Evolutionary conservation across 2,797 vertebrate species (phyloP), one percentile per base, ranked within the genome.

Genomic region (Acanthornis magna): DNA sequence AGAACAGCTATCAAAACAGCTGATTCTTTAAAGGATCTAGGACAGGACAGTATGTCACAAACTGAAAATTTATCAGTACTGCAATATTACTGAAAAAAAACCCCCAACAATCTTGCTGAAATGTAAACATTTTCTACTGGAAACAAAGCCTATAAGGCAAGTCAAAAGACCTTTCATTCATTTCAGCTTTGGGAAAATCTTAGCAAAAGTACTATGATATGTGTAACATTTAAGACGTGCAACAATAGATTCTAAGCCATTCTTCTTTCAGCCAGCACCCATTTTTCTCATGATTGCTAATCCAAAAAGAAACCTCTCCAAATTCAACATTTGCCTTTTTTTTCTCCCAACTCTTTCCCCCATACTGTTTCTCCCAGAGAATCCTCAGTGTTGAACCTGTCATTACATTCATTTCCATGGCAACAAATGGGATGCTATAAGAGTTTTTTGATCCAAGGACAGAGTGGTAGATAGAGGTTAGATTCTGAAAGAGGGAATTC

Each of bases 391-490:
- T 43, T 77, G 36, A 74, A 54, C 61, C 40, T 85, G 32, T 91
- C 72, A 57, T 71, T 66, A 23, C 29, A 32, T 62, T 78, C 21
- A 90, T 95, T 94, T 88, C 88, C 82, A 95, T 91, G 68, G 88
- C 43, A 97, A 95, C 90, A 89, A 95, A 96, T 88, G 55, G 36
- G 45, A 85, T 88, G 45, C 8, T 79, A 76, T 73, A 88, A 95
- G 48, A 78, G 22, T 38, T 29, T 65, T 93, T 95, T 89, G 95
- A 84, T 92, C 70, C 77, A 91, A 97, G 79, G 72, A 84, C 79
- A 93, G 78, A 88, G 43, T 48, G 16, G 10, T 30, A 93, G 65
- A 75, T 79, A 91, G 86, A 93, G 75, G 45, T 54, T 83, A 61
- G 54, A 61, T 83, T 67, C 43, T 70, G 58, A 96, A 93, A 93